Conservation (phyloP, 2,888 invertebrate genomes). For the Nineta flava region DNA sequence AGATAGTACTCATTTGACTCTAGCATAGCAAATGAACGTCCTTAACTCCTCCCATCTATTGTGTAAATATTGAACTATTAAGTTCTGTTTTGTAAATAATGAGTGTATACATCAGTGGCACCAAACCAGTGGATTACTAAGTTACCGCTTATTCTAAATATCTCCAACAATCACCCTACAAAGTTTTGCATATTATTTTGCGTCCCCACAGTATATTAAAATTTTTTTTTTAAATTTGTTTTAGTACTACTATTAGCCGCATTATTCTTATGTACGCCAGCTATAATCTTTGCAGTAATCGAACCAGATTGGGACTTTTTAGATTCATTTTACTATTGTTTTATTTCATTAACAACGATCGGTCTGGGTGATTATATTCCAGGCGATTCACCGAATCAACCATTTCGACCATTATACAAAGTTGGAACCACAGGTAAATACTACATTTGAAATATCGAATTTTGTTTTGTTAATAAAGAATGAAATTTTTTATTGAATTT, state of each 20-base stretch:
- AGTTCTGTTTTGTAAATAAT: too few species aligned
- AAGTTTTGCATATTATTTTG: too few species aligned
- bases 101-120: too few species aligned
- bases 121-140: too few species aligned
- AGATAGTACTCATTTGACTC: too few species aligned
- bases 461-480: neutral
- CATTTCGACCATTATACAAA: conserved; percentile 69
- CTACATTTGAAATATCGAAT: neutral
- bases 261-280: conserved; percentile 59
- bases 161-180: too few species aligned
- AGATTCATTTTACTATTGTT: conserved; percentile 82
- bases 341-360: conserved; percentile 78
- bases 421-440: conserved; percentile 56
- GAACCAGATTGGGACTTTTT: conserved; percentile 74
- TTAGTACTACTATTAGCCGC: conserved; percentile 36
- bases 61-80: too few species aligned
- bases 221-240: conserved; percentile 8
- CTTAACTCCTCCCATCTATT: too few species aligned
- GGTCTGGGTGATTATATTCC: conserved; percentile 84
- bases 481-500: conserved; percentile 11
- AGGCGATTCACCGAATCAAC: conserved; percentile 59
- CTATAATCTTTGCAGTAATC: conserved; percentile 52
- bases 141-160: too few species aligned
- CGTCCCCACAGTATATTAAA: neutral
- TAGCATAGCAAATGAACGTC: too few species aligned